phyloP scores from a whole-genome alignment of 2,797 vertebrate genomes.

The Synaphobranchus kaupii region DNA sequence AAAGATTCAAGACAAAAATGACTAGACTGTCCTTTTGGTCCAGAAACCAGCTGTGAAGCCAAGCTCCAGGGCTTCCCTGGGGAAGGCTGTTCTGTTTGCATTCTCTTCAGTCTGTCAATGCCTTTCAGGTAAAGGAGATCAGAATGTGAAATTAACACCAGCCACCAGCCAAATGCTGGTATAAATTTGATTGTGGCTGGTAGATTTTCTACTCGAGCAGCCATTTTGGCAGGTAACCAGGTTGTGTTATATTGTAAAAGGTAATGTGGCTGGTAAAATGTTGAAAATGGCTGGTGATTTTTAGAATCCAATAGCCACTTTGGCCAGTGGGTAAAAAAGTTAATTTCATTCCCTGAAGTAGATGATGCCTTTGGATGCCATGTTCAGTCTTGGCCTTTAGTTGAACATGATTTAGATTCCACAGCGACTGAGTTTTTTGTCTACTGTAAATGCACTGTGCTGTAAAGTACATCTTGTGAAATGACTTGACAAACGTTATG shows the following conservation, averaged over 20 bases:
- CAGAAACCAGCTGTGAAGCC: background rate
- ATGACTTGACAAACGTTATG: background rate
- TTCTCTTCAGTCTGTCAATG: background rate
- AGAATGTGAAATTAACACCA: no score
- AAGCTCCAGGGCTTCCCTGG: background rate
- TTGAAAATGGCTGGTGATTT: no score
- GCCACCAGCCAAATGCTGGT: no score
- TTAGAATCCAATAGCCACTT: no score
- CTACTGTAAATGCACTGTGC: background rate
- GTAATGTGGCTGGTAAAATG: no score
- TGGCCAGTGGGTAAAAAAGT: no score
- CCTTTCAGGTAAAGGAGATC: background rate
- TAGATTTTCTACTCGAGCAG: no score
- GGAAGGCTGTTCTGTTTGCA: background rate
- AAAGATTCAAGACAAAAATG: background rate
- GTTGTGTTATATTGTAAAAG: no score
- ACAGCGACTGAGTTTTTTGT: background rate
- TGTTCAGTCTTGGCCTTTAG: background rate
- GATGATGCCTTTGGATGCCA: background rate
- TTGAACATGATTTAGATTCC: background rate
- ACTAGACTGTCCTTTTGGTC: background rate
- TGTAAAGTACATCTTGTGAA: background rate
- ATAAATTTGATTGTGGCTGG: no score
- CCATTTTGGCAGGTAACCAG: no score
- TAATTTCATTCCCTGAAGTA: background rate